Evolutionary conservation across 2,113 vertebrate species (phyloP).

Genomic region (Podarcis raffonei): DNA sequence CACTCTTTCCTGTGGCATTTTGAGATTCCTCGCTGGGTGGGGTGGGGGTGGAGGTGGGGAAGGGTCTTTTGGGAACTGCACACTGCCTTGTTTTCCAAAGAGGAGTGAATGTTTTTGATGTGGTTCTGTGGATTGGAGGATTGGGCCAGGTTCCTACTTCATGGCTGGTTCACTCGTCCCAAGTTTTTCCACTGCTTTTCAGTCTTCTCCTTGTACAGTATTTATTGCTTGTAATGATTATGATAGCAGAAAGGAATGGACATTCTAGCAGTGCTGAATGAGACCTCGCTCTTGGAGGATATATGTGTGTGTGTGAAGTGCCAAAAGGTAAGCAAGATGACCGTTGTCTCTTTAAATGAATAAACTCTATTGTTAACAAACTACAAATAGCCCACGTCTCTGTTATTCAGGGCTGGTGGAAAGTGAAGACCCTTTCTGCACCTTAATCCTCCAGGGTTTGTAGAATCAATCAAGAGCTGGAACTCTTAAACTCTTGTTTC

Average conservation of each 20-base stretch:
- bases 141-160: not conserved
- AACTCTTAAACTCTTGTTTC: not conserved
- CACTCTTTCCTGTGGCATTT: not conserved
- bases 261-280: not conserved
- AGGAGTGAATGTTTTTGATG: not conserved
- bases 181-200: not conserved
- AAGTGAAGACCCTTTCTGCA: not conserved
- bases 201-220: conserved; percentile 9
- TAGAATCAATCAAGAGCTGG: not conserved
- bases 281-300: not conserved
- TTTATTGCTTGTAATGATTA: conserved; percentile 16
- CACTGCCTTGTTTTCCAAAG: not conserved
- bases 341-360: conserved; percentile 9
- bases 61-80: not conserved
- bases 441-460: not conserved
- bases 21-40: not conserved
- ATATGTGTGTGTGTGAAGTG: not conserved
- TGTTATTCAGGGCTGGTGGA: not conserved
- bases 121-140: not conserved
- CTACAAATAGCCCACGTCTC: not conserved
- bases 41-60: not conserved
- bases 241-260: conserved; percentile 3
- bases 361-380: conserved; percentile 24
- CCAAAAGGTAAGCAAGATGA: conserved; percentile 19
- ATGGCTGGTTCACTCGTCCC: not conserved